Evolutionary conservation across 2,888 invertebrate species (phyloP).

Genomic region (Melieria crassipennis): DNA sequence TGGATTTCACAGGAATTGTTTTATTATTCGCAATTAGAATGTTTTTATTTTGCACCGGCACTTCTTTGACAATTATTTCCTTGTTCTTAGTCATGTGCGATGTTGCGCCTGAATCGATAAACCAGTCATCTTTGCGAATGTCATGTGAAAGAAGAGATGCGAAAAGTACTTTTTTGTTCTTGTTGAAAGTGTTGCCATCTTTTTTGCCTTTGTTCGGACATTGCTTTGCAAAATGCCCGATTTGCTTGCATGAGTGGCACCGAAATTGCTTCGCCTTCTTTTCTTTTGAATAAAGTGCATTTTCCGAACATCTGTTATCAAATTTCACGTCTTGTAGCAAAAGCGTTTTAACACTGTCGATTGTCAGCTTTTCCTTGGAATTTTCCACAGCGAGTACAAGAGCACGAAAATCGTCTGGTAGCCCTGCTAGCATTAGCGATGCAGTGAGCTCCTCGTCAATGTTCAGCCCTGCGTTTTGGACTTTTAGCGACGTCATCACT

Average conservation of each 20-base stretch:
- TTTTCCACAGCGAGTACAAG: constrained; percentile 40
- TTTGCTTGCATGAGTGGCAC: constrained; percentile 24
- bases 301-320: constrained; percentile 21
- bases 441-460: constrained; percentile 36
- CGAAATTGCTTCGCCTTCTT: constrained; percentile 21
- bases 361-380: constrained; percentile 33
- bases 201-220: constrained; percentile 13
- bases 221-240: constrained; percentile 24
- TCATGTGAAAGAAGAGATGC: constrained; percentile 21
- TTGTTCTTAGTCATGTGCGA: constrained; percentile 32
- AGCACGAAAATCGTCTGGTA: constrained; percentile 35
- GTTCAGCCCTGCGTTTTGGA: constrained; percentile 27
- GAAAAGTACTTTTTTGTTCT: constrained; percentile 23
- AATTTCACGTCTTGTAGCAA: constrained; percentile 38
- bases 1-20: constrained; percentile 30
- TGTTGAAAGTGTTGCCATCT: constrained; percentile 11
- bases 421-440: constrained; percentile 37
- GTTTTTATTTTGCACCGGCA: constrained; percentile 23
- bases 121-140: constrained; percentile 28
- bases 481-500: constrained; percentile 28
- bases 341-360: constrained; percentile 35
- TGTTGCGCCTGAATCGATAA: constrained; percentile 35
- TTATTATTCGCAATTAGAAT: constrained; percentile 36
- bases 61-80: constrained; percentile 12
- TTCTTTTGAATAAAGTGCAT: constrained; percentile 27